A percentile compares a stretch with the other conserved stretches of the same genome.
Evolutionary conservation across 2,888 invertebrate genomes (phyloP).

Genomic region (Spilarctia lutea): DNA sequence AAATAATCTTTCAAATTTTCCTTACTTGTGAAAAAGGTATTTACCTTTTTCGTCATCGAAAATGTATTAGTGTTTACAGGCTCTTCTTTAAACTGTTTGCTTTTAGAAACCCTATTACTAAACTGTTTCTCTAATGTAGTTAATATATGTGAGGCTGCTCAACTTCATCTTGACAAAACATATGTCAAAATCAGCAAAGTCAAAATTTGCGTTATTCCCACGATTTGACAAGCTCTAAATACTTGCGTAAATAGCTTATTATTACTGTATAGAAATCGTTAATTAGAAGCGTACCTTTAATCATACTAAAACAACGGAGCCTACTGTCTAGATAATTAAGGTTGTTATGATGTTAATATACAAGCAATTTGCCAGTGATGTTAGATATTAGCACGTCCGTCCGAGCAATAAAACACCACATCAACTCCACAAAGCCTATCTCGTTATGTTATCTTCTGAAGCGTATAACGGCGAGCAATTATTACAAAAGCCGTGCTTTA

Average conservation of each 20-base stretch:
- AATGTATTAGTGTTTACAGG: too few relatives aligned
- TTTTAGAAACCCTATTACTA: too few relatives aligned
- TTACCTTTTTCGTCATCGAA: too few relatives aligned
- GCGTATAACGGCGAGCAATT: not conserved
- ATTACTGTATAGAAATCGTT: not conserved
- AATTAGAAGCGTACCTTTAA: not conserved
- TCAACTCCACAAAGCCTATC: conserved; percentile 5
- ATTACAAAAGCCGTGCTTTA: not conserved
- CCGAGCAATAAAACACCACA: conserved; percentile 6
- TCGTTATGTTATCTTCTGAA: conserved; percentile 8
- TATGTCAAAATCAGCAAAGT: too few relatives aligned
- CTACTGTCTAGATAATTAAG: not conserved
- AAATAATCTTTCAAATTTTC: too few relatives aligned
- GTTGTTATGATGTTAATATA: not conserved
- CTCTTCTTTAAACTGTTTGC: too few relatives aligned
- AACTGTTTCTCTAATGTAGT: too few relatives aligned
- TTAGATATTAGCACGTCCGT: not conserved
- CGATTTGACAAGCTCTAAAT: not conserved
- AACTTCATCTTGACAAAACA: too few relatives aligned
- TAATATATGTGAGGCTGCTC: too few relatives aligned
- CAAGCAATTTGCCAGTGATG: not conserved
- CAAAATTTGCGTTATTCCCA: not conserved
- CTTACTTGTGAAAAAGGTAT: too few relatives aligned
- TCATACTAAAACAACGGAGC: not conserved
- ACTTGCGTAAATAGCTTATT: not conserved